Evolutionary conservation across 2,888 invertebrate species (phyloP), one percentile per base, ranked within the genome.

Genomic region (Platycnemis pennipes): DNA sequence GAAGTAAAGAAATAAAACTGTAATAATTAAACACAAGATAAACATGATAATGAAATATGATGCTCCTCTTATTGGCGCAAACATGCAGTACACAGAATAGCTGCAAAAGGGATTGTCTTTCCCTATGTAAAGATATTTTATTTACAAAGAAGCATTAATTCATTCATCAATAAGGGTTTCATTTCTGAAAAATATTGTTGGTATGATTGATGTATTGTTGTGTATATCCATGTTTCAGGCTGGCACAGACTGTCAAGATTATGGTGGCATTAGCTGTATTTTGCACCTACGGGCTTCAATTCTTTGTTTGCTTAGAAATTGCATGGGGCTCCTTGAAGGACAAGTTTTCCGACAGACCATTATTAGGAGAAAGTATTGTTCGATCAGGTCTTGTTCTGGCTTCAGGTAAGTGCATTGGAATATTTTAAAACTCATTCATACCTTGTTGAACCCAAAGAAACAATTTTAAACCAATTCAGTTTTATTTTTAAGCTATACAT

Each of bases 261-360:
- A 97, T 99, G 94, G 99, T 99, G 96, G 98, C 98, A 4, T 96
- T 99, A 88, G 99, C 99, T 16, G 99, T 99, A 0, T 99, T 98
- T 96, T 98, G 99, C 96, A 99, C 99, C 0, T 99, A 99, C 96
- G 99, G 99, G 11, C 97, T 99, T 31, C 99, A 99, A 97, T 99
- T 99, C 97, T 99, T 98, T 97, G 99, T 99, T 31, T 99, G 99
- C 96, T 97, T 99, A 94, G 98, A 99, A 96, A 99, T 99, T 95
- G 98, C 98, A 95, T 99, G 99, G 99, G 98, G 98, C 95, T 97
- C 97, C 94, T 97, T 99, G 94, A 98, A 98, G 96, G 98, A 98
- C 0, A 97, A 97, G 95, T 98, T 97, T 96, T 97, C 97, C 49
- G 98, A 98, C 96, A 97, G 97, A 91, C 98, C 98, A 13, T 96